Evolutionary conservation across 2,888 invertebrate species (phyloP), one percentile per base, ranked within the genome.

Genomic region (Argyresthia goedartella): DNA sequence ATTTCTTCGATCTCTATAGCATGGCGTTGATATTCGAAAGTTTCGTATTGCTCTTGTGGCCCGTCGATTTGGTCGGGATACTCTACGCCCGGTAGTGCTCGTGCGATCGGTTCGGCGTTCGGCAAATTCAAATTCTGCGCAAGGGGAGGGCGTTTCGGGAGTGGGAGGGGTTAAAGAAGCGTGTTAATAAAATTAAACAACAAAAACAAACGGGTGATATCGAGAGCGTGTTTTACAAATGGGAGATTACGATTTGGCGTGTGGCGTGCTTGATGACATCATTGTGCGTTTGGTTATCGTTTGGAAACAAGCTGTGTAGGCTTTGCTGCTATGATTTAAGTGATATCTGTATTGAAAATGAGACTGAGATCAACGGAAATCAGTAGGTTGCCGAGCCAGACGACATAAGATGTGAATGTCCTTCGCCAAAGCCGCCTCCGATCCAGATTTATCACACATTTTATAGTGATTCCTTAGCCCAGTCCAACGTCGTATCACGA

Each of bases 101-200:
- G 65, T 56, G 68, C 65, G 60, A 67, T 71, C 61, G 69, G 76
- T 56, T 77, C 81, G 52, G 76, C 71, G 61, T 60, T 74, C 73
- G 86, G 85, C 68, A 85, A 65, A 74, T 85, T 85, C 71, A 86
- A 77, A 70, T 86, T 86, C 86, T 86, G 76, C 73, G 68, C 73
- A 65, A 70, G 56, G 73, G 75, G 73, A 67, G 65, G 77, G 62
- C 57, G 65, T 73, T 69, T 68, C 71, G 77, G 80, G 75, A 69
- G 80, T 62, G 66, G 73, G 80, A 73, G 74, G 67, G 82, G 84
- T 81, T 82, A 80, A 87, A 87, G 86, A 87, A 88, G 86, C 85
- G 80, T 84, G 88, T 88, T 88, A 88, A 88, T 86, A 80, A 80
- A 85, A 84, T 76, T 71, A 80, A 79, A 81, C 63, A 49, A 65